Base-by-base conservation (phyloP, 2,797 vertebrate species). In the Anisognathus igniventris region DNA sequence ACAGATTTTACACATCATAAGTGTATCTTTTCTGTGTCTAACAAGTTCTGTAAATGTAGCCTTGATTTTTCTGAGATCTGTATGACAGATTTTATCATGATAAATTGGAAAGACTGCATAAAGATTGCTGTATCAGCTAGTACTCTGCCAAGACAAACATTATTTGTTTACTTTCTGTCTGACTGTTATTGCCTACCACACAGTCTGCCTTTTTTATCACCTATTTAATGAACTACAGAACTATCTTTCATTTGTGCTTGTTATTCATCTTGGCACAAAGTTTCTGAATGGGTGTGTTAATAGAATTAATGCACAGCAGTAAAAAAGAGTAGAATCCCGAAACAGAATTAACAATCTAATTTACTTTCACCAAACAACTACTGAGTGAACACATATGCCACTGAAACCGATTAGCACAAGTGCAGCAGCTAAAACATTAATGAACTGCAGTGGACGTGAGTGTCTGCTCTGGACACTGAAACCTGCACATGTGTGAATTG, bases 311-410 rank as follows among this genome's bases (percentile, higher is more conserved):
- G 67, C 28, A 64, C 42, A 74, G 75, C 48, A 77, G 44, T 60
- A 79, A 93, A 93, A 79, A 28, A 80, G 39, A 95, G 50, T 56
- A 57, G 73, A 92, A 85, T 90, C n/a, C 48, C 15, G 14, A 86
- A 91, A 53, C 24, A 75, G 84, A 91, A 90, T 70, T 92, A 85
- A 35, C 70, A 86, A 62, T 93, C 79, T 95, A 72, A 91, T 96
- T 94, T 91, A 54, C 76, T 90, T 94, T 90, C 65, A 37, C 53
- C 22, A 50, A 90, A 83, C 27, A 74, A n/a, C 40, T 56, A 50
- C 30, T 47, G 54, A 92, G 54, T 58, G 61, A 81, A 79, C 19
- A 37, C 20, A 51, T 42, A 80, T 37, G 73, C 39, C 58, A 54
- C 21, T 58, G 48, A 83, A 93, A 65, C 16, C 86, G 35, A 93